Evolutionary conservation across 2,888 invertebrate species (phyloP).

Genomic region (Agrilus cyanescens): DNA sequence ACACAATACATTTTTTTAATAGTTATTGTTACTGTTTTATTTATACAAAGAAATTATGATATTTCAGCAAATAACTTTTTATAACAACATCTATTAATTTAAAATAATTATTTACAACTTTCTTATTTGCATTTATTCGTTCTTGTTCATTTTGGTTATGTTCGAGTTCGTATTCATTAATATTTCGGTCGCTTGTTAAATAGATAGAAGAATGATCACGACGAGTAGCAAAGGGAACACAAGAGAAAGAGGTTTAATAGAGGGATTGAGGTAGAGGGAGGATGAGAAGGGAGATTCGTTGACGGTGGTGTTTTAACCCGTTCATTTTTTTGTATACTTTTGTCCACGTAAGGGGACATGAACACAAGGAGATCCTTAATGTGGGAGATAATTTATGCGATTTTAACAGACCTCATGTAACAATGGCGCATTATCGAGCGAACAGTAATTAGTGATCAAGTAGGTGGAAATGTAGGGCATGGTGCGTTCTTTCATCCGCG

Average conservation of each 20-base stretch:
- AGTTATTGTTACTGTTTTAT: too few species aligned
- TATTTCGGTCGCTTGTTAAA: conserved; percentile 9
- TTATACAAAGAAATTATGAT: too few species aligned
- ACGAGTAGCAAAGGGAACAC: neutral
- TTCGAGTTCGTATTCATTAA: conserved; percentile 10
- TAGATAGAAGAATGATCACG: conserved; percentile 7
- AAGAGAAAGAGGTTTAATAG: neutral
- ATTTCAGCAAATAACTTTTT: too few species aligned
- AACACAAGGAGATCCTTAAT: conserved; percentile 14
- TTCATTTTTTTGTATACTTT: too few species aligned
- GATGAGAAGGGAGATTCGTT: too few species aligned
- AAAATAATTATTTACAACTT: too few species aligned
- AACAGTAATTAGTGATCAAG: conserved; percentile 37
- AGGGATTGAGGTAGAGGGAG: too few species aligned
- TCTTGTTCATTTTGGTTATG: conserved; percentile 8
- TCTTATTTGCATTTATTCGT: too few species aligned
- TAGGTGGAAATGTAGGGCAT: conserved; percentile 37
- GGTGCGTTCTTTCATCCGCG: conserved; percentile 25
- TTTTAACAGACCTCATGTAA: conserved; percentile 32
- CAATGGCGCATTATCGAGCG: conserved; percentile 30
- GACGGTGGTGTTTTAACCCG: too few species aligned
- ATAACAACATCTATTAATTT: too few species aligned
- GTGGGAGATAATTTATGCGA: conserved; percentile 33
- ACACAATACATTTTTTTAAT: too few species aligned
- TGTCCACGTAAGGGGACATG: too few species aligned